Percentiles rank a stretch among this genome's conserved stretches.
phyloP scores from a whole-genome alignment of 1,140 invertebrate species.

The Drosophila parvula region DNA sequence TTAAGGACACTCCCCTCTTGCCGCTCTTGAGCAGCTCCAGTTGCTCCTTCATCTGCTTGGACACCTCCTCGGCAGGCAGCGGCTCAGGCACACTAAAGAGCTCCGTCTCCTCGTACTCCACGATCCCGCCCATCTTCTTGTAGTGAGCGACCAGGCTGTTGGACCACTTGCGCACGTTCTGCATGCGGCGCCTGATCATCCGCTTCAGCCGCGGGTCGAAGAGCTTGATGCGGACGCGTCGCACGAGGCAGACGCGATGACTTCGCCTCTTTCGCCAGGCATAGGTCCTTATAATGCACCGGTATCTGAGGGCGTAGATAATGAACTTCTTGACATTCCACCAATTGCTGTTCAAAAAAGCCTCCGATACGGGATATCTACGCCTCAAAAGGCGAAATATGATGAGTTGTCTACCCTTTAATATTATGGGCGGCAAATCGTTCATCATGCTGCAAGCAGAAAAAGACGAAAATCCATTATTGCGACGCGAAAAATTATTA shows the following conservation, averaged over 20 bases:
- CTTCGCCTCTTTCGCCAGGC: constrained; percentile 47
- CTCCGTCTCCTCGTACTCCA: constrained; percentile 71
- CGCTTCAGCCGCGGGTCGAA: constrained; percentile 69
- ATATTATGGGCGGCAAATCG: constrained; percentile 58
- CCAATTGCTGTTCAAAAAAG: constrained; percentile 63
- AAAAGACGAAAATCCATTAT: not conserved
- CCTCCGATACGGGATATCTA: constrained; percentile 69
- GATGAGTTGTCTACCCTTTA: constrained; percentile 50
- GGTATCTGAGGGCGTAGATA: constrained; percentile 58
- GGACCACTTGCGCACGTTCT: constrained; percentile 74
- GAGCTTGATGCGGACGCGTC: constrained; percentile 54
- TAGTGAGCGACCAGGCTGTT: constrained; percentile 45
- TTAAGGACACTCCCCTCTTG: constrained; percentile 61
- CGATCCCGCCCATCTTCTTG: constrained; percentile 47
- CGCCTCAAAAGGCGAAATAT: constrained; percentile 54
- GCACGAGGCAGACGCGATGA: constrained; percentile 43
- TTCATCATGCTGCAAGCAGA: constrained; percentile 51
- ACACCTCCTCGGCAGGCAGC: constrained; percentile 58
- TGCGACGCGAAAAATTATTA: constrained; percentile 6
- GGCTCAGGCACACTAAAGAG: constrained; percentile 50
- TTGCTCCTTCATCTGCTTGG: constrained; percentile 78
- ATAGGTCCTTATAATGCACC: constrained; percentile 56
- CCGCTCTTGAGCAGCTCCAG: constrained; percentile 69
- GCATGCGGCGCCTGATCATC: constrained; percentile 63
- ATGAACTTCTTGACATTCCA: constrained; percentile 72